Evolutionary conservation across 1,140 invertebrate genomes (phyloP), one percentile per base, ranked within the genome.

Genomic region (Drosophila mojavensis): DNA sequence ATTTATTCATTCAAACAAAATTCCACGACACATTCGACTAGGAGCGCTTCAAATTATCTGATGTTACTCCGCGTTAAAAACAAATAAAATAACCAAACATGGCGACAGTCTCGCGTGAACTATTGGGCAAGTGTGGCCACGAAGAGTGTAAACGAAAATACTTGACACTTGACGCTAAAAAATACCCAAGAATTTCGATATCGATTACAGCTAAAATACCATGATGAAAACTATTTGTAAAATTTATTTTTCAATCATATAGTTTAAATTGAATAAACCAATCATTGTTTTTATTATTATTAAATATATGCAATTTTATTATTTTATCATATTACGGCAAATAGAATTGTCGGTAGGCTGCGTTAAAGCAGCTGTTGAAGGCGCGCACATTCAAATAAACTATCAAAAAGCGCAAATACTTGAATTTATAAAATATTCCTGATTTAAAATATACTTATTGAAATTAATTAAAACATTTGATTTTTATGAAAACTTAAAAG

Each of bases 51-150:
- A 51, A 20, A 59, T 50, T n/a, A 20, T 33, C 45, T 64, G 39
- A 5, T 70, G 20, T 64, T 63, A 60, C 36, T 71, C 67, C 55
- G 68, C 61, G 54, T 71, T 64, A 71, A 75, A 75, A 75, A 75
- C 73, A 75, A 75, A 75, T 75, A 75, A 75, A 75, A 75, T 75
- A 75, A 75, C 68, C 61, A 75, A 75, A 75, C 73, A 75, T 75
- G 73, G 73, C 73, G 73, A 71, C 73, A 71, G 73, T 54, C 67
- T 75, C 73, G 68, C 61, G 55, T 64, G 73, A 75, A 71, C 73
- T 70, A 70, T 51, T 24, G 70, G 47, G 20, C 45, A 13, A 69
- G 66, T 62, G 58, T 74, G 59, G 36, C 51, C 58, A 43, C 51
- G 47, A 55, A 30, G 3, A 64, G 3, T 15, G n/a, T 36, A 41